These are phyloP conservation scores for Meganola albula DNA, from an alignment of 2,888 invertebrate genomes.

Conservation along the genomic window DNA sequence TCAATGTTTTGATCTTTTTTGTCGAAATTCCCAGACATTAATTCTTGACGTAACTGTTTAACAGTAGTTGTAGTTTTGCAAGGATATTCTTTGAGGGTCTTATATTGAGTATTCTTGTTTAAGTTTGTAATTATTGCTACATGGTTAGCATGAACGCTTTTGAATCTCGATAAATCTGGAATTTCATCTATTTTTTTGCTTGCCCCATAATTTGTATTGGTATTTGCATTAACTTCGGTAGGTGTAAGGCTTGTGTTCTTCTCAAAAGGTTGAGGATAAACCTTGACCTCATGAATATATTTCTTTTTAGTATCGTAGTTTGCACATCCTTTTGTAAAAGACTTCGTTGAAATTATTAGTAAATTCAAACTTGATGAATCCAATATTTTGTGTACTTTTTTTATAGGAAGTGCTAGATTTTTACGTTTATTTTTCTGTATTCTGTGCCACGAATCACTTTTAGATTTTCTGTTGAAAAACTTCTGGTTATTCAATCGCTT, in stretches of 20 bases:
- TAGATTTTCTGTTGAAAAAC: conserved; percentile 15
- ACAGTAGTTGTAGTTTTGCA: too few relatives aligned
- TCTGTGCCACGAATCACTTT: conserved; percentile 16
- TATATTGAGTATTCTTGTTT: conserved; percentile 19
- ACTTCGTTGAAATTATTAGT: conserved; percentile 43
- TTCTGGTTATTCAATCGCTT: conserved; percentile 36
- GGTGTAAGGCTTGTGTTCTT: conserved; percentile 29
- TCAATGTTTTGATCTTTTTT: too few relatives aligned
- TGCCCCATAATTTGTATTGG: too few relatives aligned
- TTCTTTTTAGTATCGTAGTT: conserved; percentile 29
- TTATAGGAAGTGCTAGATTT: conserved; percentile 30
- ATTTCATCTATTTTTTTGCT: conserved; percentile 26
- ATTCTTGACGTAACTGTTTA: too few relatives aligned
- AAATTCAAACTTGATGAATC: conserved; percentile 42
- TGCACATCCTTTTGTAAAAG: conserved; percentile 37
- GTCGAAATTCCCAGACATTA: too few relatives aligned
- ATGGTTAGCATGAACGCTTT: conserved; percentile 38
- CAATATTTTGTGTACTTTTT: conserved; percentile 27
- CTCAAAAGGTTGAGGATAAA: conserved; percentile 30
- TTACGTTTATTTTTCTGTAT: conserved; percentile 28
- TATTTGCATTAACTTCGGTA: too few relatives aligned
- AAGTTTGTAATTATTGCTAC: conserved; percentile 25
- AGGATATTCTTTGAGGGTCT: too few relatives aligned
- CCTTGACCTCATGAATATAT: conserved; percentile 28
- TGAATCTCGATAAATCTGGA: conserved; percentile 42